phyloP scores from a whole-genome alignment of 2,888 invertebrate genomes.

The Lithosia quadra region DNA sequence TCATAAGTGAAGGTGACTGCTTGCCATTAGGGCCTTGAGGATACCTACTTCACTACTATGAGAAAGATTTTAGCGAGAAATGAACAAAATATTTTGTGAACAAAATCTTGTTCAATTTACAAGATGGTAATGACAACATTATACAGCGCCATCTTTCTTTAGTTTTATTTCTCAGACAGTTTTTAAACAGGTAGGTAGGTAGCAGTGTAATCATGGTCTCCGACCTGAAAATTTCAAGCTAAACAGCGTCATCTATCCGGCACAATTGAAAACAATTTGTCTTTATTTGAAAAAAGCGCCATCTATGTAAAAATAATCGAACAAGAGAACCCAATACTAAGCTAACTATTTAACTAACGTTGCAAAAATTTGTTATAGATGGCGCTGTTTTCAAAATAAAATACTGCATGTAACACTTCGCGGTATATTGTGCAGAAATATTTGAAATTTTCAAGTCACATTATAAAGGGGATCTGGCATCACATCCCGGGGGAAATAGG shows the following conservation, averaged over 20 bases:
- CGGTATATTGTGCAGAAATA: slow-evolving; percentile 34
- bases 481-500: slow-evolving; percentile 43
- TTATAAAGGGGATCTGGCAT: slow-evolving; percentile 41
- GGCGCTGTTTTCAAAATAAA: slow-evolving; percentile 21
- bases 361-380: slow-evolving; percentile 19
- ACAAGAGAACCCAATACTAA: not conserved
- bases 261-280: not conserved
- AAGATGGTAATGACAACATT: too few species aligned
- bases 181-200: not conserved
- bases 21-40: too few species aligned
- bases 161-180: not conserved
- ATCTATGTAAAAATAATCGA: not conserved
- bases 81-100: too few species aligned
- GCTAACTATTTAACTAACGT: not conserved
- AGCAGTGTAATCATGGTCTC: too few species aligned
- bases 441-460: slow-evolving; percentile 36
- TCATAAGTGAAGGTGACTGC: too few species aligned
- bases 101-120: too few species aligned
- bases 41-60: too few species aligned
- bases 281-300: slow-evolving; percentile 6
- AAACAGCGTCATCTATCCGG: slow-evolving; percentile 6
- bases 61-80: too few species aligned
- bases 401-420: not conserved
- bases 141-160: not conserved
- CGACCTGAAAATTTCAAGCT: not conserved